phyloP scores from a whole-genome alignment of 1,140 invertebrate species.

The Homalodisca vitripennis region DNA sequence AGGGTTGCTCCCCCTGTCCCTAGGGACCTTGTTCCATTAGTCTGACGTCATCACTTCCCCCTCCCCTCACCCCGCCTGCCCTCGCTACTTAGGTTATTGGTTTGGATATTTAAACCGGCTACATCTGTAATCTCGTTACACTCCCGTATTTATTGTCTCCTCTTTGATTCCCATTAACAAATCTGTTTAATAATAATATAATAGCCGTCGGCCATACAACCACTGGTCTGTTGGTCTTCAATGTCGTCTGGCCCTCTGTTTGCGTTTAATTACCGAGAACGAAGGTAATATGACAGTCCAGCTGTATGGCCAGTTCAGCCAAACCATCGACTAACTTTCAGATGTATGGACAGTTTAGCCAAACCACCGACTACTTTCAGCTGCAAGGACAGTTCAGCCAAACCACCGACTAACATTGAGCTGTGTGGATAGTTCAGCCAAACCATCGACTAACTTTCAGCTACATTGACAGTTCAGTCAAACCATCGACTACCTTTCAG shows the following conservation, averaged over 20 bases:
- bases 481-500: no score
- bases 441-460: no score
- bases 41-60: neutral
- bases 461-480: no score
- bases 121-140: neutral
- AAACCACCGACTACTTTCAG: no score
- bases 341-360: no score
- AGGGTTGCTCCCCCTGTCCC: neutral
- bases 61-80: neutral
- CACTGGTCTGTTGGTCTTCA: neutral
- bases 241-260: neutral
- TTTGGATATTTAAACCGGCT: neutral
- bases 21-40: neutral
- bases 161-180: neutral
- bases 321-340: no score
- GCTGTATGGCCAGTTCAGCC: no score
- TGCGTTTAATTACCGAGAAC: neutral
- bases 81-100: neutral
- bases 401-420: no score
- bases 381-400: no score
- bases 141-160: neutral
- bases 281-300: neutral
- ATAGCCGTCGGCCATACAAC: neutral
- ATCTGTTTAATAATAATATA: neutral
- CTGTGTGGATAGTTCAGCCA: no score